phyloP scores from a whole-genome alignment of 2,113 vertebrate species.

The Lipophrys pholis region DNA sequence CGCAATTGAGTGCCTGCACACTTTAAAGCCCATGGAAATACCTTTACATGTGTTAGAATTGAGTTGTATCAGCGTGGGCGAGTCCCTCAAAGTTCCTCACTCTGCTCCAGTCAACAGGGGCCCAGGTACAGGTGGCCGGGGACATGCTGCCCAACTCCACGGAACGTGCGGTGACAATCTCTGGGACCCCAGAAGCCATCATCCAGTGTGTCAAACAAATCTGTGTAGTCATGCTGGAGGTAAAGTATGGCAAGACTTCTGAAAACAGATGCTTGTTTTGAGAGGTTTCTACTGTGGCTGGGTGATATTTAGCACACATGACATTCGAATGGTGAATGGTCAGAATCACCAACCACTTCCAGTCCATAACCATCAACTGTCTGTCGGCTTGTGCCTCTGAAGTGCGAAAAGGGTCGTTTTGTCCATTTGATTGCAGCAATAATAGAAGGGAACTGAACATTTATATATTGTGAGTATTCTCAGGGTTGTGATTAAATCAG shows the following conservation, averaged over 20 bases:
- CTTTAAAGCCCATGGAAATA: neutral
- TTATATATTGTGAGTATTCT: neutral
- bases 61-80: constrained; percentile 13
- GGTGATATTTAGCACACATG: too few relatives aligned
- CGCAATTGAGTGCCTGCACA: neutral
- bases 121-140: constrained; percentile 97
- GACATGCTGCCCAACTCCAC: constrained; percentile 99
- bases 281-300: neutral
- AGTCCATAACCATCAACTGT: constrained; percentile 17
- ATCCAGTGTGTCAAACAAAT: constrained; percentile 99
- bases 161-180: constrained; percentile 98
- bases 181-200: constrained; percentile 97
- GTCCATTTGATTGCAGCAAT: neutral
- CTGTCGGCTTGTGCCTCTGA: neutral
- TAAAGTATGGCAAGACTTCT: constrained; percentile 78
- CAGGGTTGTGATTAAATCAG: neutral
- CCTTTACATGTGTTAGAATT: neutral
- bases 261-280: neutral
- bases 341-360: constrained; percentile 4
- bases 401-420: neutral
- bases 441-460: neutral
- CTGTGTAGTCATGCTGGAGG: constrained; percentile 99
- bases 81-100: constrained; percentile 33
- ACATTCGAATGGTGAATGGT: neutral
- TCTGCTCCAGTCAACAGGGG: constrained; percentile 92